Evolutionary conservation across 1,140 invertebrate species (phyloP).

Genomic region (Drepana arcuata): DNA sequence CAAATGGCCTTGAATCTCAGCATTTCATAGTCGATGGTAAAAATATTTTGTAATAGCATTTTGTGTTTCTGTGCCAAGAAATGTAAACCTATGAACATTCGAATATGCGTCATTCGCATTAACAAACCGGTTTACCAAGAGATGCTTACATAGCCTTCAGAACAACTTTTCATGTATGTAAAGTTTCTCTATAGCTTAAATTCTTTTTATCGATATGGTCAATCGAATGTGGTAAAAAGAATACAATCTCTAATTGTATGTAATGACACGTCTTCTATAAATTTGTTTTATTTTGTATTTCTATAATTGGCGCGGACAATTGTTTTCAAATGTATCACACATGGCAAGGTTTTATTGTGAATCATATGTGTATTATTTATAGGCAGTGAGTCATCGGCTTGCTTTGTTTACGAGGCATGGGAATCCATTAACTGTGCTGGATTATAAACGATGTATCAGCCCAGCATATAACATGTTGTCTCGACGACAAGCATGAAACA

Average conservation of each 20-base stretch:
- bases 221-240: no score
- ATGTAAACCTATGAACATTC: conserved; percentile 5
- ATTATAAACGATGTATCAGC: no score
- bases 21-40: conserved; percentile 11
- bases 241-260: no score
- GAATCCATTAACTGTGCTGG: conserved; percentile 12
- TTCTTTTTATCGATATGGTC: no score
- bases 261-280: no score
- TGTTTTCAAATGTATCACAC: no score
- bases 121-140: conserved; percentile 3
- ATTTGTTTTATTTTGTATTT: conserved; percentile 2
- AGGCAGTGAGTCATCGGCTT: conserved; percentile 10
- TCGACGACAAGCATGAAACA: no score
- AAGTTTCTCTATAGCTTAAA: no score
- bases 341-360: no score
- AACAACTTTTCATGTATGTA: no score
- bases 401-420: conserved; percentile 13
- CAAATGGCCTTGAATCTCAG: conserved; percentile 48
- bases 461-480: no score
- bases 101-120: conserved; percentile 10
- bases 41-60: conserved; percentile 18
- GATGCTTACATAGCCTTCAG: no score
- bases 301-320: conserved; percentile 3
- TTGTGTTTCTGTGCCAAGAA: conserved; percentile 11
- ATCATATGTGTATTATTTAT: conserved; percentile 13